Evolutionary conservation across 1,140 invertebrate species (phyloP).

Genomic region (Tachypleus tridentatus): DNA sequence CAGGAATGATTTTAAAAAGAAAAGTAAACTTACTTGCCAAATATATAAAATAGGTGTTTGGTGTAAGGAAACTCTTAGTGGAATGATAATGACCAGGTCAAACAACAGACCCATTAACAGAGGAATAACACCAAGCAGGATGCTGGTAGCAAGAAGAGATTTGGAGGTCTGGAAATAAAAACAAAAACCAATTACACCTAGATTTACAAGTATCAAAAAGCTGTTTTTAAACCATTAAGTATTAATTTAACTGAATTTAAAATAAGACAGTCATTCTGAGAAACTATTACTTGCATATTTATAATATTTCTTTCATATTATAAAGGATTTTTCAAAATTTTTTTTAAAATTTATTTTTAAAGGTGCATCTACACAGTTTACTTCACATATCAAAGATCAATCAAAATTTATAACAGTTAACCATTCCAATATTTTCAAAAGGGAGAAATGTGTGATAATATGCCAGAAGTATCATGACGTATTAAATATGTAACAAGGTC

Average conservation of each 20-base stretch:
- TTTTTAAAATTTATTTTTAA: too few species aligned
- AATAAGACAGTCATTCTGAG: too few species aligned
- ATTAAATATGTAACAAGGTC: too few species aligned
- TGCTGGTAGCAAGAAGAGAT: slow-evolving; percentile 50
- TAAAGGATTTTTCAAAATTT: too few species aligned
- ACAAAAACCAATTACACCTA: slow-evolving; percentile 11
- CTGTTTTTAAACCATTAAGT: slow-evolving; percentile 11
- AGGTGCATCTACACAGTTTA: too few species aligned
- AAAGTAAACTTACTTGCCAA: slow-evolving; percentile 46
- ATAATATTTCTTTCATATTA: too few species aligned
- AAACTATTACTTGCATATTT: too few species aligned
- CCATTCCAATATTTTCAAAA: too few species aligned
- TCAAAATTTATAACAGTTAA: too few species aligned
- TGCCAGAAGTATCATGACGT: too few species aligned
- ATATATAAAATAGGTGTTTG: slow-evolving; percentile 91
- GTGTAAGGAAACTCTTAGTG: slow-evolving; percentile 78
- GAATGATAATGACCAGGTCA: slow-evolving; percentile 82
- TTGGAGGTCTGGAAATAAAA: slow-evolving; percentile 35
- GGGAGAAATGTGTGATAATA: too few species aligned
- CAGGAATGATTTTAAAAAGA: slow-evolving; percentile 36
- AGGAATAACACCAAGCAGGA: slow-evolving; percentile 82
- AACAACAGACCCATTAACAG: slow-evolving; percentile 81
- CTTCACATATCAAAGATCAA: too few species aligned
- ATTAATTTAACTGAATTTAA: not conserved
- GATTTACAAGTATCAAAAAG: slow-evolving; percentile 14